Evolutionary conservation across 2,888 invertebrate genomes (phyloP), one percentile per base, ranked within the genome.

Genomic region (Epirrita christyi): DNA sequence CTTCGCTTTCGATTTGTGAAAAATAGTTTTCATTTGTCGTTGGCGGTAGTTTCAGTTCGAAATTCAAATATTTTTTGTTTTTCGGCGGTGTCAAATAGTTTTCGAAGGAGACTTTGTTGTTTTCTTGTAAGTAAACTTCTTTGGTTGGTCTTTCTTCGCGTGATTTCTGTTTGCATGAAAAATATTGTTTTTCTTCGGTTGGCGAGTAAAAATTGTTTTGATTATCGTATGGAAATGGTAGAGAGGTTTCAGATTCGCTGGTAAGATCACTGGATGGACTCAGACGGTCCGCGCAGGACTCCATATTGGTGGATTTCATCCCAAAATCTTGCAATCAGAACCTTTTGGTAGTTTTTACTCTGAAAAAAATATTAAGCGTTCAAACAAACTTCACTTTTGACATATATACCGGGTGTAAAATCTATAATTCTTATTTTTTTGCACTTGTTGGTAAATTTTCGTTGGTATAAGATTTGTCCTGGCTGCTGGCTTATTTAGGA

Each of bases 271-370:
- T 92, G 0, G 89, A 85, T 1, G 92, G 89, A 64, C 89, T 92
- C 21, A 92, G 77, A 7, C 92, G 83, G 57, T 91, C 91, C 2
- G 90, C 83, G 66, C 89, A 88, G 1, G 86, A 75, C 49, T 92
- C 91, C 88, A 92, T 91, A 34, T 81, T 86, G 36, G 88, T 92
- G n/a, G 89, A 90, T 86, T 92, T 92, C 92, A 92, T 92, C 64
- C 76, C 83, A 74, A 56, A 50, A 13, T 41, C 41, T 41, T 51
- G 13, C 14, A 36, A 55, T n/a, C n/a, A n/a, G n/a, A 21, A 3
- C 21, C 21, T 21, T 21, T 21, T 21, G 4, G 21, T 21, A 21
- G 4, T 4, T 21, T 21, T 3, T 21, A 21, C 2, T 21, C 21
- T 21, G 21, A 21, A 21, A 21, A 4, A 21, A 21, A 21, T 21